Conservation (phyloP, 2,797 vertebrate genomes). For the Lerista edwardsae region DNA sequence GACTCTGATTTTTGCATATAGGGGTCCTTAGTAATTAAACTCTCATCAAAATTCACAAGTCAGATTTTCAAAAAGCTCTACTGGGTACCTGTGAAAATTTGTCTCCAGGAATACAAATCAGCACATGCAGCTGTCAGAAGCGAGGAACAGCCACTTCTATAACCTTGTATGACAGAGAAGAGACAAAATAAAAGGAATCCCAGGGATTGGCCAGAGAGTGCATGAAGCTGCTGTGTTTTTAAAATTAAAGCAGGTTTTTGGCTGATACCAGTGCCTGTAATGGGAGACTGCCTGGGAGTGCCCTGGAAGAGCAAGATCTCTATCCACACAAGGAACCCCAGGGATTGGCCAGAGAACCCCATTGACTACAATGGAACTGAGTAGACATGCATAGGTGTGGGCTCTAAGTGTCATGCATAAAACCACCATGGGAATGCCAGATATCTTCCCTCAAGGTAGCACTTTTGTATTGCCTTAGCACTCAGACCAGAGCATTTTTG, state of each 20-base stretch:
- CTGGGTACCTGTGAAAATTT: background rate
- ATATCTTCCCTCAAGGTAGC: background rate
- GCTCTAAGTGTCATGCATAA: background rate
- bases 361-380: too few species aligned
- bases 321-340: too few species aligned
- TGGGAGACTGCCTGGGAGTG: background rate
- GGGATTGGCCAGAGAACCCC: too few species aligned
- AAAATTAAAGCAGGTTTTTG: background rate
- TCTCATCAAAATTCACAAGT: background rate
- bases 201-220: background rate
- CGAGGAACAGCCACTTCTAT: background rate
- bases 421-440: background rate
- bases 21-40: background rate
- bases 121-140: background rate
- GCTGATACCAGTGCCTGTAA: background rate
- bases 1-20: background rate
- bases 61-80: constrained; percentile 1
- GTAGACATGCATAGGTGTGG: too few species aligned
- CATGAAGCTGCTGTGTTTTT: background rate
- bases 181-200: constrained; percentile 12
- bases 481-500: background rate
- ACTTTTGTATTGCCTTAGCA: background rate
- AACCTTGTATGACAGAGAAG: background rate
- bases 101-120: background rate
- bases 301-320: background rate